phyloP scores from a whole-genome alignment of 2,797 vertebrate genomes.

The Myotis daubentonii region DNA sequence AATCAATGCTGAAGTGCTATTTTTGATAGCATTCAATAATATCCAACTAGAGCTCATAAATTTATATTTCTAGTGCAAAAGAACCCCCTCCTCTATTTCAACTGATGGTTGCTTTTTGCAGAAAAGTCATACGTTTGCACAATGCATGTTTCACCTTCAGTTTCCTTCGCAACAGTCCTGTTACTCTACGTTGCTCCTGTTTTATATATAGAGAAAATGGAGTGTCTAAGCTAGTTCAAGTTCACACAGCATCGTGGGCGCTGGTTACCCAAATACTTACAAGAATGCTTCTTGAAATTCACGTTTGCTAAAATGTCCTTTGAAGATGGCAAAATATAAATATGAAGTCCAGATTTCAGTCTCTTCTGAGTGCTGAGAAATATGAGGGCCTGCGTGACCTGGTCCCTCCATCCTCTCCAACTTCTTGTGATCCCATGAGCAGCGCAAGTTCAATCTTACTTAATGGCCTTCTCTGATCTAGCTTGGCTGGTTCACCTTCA shows the following conservation, averaged over 20 bases:
- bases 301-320: not conserved
- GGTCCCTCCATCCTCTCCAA: not conserved
- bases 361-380: not conserved
- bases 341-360: not conserved
- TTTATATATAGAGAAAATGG: not conserved
- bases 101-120: not conserved
- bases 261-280: not conserved
- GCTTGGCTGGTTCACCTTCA: not conserved
- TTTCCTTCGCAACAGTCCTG: not conserved
- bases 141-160: not conserved
- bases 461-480: not conserved
- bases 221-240: not conserved
- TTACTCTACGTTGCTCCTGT: not conserved
- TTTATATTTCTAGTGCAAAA: constrained; percentile 79
- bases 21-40: constrained; percentile 86
- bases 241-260: not conserved
- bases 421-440: rapidly evolving
- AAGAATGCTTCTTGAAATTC: not conserved
- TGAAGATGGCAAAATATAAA: not conserved
- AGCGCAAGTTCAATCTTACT: not conserved
- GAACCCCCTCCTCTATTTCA: not conserved
- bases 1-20: constrained; percentile 84
- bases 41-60: constrained; percentile 84
- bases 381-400: not conserved
- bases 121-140: not conserved